Base-by-base conservation (phyloP, 2,888 invertebrate genomes). In the Meiosimyza decipiens region DNA sequence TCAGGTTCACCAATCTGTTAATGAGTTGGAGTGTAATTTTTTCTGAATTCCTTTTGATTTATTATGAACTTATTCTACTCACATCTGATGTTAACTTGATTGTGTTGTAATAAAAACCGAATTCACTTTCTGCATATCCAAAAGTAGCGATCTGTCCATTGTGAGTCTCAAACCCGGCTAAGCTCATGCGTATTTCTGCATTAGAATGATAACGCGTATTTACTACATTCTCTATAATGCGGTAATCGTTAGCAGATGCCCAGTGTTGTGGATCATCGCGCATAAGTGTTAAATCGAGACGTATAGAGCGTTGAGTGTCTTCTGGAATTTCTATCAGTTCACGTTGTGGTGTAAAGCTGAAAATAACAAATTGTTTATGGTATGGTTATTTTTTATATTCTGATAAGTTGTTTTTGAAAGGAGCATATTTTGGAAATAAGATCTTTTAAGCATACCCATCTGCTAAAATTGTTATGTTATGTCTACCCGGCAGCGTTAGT, bases 191-290 rank as follows among this genome's bases (percentile, higher is more conserved):
- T 57, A 96, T 83, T 81, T 94, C 92, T 49, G 88, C 82, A 74
- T 91, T 90, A 1, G 89, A 88, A 81, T 92, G 91, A 84, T 95
- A 95, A 12, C 88, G 87, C 0, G 91, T 91, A 72, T 89, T 87
- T 79, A 90, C 89, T 77, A 93, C 90, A 84, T 93, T 93, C 77
- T 92, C 91, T 73, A 91, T 84, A 2, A 91, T 89, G 71, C 93
- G 89, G 89, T 92, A 93, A 87, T 95, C 95, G 83, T 95, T 93
- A 0, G 92, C 93, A 7, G 93, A 93, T 0, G 94, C 92, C 96
- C 96, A 97, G 82, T 94, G 93, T 77, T 91, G 90, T 0, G 93
- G 92, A 84, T 94, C 93, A 82, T 94, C 92, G n/a, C 92, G 90
- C 90, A 93, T 92, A 60, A 97, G 88, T 0, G 93, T 93, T 80